phyloP scores from a whole-genome alignment of 2,888 invertebrate genomes.

The Tridacna crocea region DNA sequence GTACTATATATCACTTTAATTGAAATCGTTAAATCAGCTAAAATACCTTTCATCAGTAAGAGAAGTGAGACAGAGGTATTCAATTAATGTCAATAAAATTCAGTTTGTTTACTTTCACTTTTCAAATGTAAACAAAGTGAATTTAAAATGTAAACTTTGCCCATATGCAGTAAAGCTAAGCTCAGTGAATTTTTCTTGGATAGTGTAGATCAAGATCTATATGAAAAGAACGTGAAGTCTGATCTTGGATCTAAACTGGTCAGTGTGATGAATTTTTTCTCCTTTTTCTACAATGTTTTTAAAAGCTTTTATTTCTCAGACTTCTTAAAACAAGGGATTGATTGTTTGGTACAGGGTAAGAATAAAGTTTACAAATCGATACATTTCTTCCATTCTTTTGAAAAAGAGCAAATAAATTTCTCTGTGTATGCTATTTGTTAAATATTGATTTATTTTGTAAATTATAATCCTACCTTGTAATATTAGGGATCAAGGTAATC shows the following conservation, averaged over 20 bases:
- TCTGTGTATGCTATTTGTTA: not conserved
- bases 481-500: too few relatives aligned
- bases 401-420: conserved; percentile 4
- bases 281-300: not conserved
- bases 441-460: not conserved
- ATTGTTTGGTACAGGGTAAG: not conserved
- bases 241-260: too few relatives aligned
- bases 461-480: too few relatives aligned
- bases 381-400: conserved; percentile 14
- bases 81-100: conserved; percentile 14
- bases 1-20: too few relatives aligned
- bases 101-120: conserved; percentile 20
- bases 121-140: not conserved
- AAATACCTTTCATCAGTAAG: not conserved
- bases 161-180: not conserved
- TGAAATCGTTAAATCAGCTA: too few relatives aligned
- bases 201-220: too few relatives aligned
- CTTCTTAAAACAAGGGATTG: not conserved
- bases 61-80: not conserved
- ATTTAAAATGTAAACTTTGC: conserved; percentile 5
- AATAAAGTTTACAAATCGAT: conserved; percentile 1
- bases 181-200: too few relatives aligned
- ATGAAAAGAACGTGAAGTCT: too few relatives aligned
- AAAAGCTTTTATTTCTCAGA: not conserved
- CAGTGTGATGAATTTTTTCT: too few relatives aligned